Evolutionary conservation across 1,140 invertebrate genomes (phyloP), one percentile per base, ranked within the genome.

Genomic region (Panagrolaimus sp.): DNA sequence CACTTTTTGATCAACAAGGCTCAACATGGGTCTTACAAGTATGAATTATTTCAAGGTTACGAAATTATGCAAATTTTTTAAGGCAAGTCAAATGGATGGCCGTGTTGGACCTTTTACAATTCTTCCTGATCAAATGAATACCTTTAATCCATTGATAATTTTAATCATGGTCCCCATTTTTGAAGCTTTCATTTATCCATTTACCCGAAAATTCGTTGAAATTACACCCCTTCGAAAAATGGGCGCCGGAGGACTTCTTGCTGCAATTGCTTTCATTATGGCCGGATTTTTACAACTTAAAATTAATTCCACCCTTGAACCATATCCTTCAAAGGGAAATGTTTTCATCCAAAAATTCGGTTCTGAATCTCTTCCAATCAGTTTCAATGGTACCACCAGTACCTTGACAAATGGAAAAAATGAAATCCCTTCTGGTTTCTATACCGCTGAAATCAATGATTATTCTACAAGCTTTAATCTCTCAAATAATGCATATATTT

Each of bases 91-190:
- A 62, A 82, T 87, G 80, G 82, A 86, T 79, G 85, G 86, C 17
- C 68, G 81, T 47, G 69, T 87, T 43, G 83, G 80, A 28, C 70
- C 67, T 17, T 63, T 82, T 28, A 83, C 82, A 1, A 72, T 95
- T 12, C 88, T 92, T 72, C 91, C 93, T 0, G 93, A 96, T 84
- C 93, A 95, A 83, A 90, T 95, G 87, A 91, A 92, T 85, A 90
- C 83, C 1, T 79, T 82, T 21, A 82, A 82, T 72, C 81, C 80
- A n/a, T 24, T 82, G 21, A 65, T 77, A 17, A 69, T 83, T 44
- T 65, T 83, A 12, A 67, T 82, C 28, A 48, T 79, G 44, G 81
- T 82, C 26, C 80, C 81, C 4, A 63, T 83, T n/a, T 82, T 82
- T 66, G 80, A 82, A 70, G 80, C 73, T 32, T 75, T 72, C 68